A percentile compares a stretch with the other conserved stretches of the same genome.
These are phyloP conservation scores for Cataglyphis albicans DNA, from an alignment of 2,888 invertebrate genomes.

Conservation along the genomic window DNA sequence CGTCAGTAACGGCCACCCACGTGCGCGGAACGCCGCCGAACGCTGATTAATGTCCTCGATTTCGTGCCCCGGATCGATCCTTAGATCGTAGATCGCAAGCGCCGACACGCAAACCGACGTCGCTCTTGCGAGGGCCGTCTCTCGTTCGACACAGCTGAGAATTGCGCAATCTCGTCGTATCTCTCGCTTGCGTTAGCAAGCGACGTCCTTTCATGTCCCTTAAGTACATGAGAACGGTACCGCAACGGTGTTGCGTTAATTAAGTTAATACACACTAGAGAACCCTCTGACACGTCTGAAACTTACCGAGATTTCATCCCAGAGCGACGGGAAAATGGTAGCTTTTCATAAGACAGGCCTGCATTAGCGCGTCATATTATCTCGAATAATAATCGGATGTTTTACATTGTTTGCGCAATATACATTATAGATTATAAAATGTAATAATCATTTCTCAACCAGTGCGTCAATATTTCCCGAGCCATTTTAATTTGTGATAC, in stretches of 20 bases:
- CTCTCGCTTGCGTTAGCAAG: slow-evolving; percentile 50
- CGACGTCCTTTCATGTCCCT: slow-evolving; percentile 61
- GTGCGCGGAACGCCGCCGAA: slow-evolving; percentile 63
- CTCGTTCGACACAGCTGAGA: slow-evolving; percentile 59
- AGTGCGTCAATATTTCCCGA: not conserved
- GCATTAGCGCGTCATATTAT: not conserved
- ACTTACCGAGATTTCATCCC: slow-evolving; percentile 3
- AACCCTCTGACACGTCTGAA: slow-evolving; percentile 6
- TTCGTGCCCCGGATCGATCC: slow-evolving; percentile 68
- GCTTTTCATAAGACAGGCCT: not conserved
- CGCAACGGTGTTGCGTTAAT: not conserved
- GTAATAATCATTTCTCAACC: not conserved
- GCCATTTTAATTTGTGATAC: not conserved
- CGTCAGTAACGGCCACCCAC: slow-evolving; percentile 76
- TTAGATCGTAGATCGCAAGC: slow-evolving; percentile 68
- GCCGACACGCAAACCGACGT: slow-evolving; percentile 68
- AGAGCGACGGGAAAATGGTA: not conserved
- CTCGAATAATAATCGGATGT: not conserved
- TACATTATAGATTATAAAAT: not conserved
- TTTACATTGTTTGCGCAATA: not conserved
- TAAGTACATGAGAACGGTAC: slow-evolving; percentile 43
- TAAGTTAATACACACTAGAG: not conserved
- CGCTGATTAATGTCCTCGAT: slow-evolving; percentile 77
- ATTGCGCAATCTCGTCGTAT: slow-evolving; percentile 65
- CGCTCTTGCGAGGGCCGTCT: slow-evolving; percentile 63